Conservation (phyloP, 2,888 invertebrate species). For the Drosophila suboccidentalis region DNA sequence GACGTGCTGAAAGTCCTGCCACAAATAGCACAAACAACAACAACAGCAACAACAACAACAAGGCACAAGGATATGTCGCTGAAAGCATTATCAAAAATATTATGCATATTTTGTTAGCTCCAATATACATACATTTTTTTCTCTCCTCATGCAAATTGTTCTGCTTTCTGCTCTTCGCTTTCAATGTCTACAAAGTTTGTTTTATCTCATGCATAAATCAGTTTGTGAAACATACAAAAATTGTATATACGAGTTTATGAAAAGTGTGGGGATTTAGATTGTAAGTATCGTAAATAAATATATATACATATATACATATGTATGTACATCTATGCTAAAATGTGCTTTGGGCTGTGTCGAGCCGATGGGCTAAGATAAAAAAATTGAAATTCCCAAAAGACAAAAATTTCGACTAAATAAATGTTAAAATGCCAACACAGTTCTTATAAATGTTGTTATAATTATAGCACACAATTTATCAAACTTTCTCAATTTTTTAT, state of each 20-base stretch:
- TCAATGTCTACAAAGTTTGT: slow-evolving; percentile 78
- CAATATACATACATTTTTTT: slow-evolving; percentile 62
- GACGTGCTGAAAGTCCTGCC: slow-evolving; percentile 69
- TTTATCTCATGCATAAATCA: slow-evolving; percentile 79
- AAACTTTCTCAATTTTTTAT: too few species aligned
- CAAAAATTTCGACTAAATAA: neutral
- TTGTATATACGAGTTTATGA: slow-evolving; percentile 11
- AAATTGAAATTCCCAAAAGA: slow-evolving; percentile 11
- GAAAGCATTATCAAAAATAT: slow-evolving; percentile 82
- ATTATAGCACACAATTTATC: too few species aligned
- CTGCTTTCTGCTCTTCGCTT: slow-evolving; percentile 36
- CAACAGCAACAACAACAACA: slow-evolving; percentile 40
- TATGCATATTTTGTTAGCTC: slow-evolving; percentile 77
- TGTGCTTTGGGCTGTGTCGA: slow-evolving; percentile 1
- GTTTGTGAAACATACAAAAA: slow-evolving; percentile 70
- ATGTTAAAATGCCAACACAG: neutral
- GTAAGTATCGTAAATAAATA: slow-evolving; percentile 6
- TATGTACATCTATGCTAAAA: neutral
- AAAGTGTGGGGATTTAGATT: slow-evolving; percentile 17
- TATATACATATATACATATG: neutral
- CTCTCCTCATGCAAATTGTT: slow-evolving; percentile 41
- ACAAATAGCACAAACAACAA: slow-evolving; percentile 28
- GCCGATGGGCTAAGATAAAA: slow-evolving; percentile 4
- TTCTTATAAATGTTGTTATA: neutral
- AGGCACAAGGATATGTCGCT: slow-evolving; percentile 64